Conservation (phyloP, 2,797 vertebrate genomes). For the Amblyraja radiata region DNA sequence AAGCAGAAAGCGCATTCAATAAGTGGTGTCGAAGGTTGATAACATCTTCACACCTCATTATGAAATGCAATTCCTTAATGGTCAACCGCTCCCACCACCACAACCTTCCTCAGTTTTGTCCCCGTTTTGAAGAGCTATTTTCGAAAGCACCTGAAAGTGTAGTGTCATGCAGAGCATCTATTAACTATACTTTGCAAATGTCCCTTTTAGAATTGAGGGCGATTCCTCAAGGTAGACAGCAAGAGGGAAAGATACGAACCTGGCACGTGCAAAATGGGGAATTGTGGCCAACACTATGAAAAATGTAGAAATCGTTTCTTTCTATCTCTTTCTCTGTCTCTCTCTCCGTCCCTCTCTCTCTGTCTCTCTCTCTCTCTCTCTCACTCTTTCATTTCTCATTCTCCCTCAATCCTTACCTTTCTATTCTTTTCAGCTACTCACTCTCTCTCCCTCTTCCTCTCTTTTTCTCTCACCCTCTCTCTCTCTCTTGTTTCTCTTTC, state of each 20-base stretch:
- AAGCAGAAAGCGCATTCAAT: constrained; percentile 47
- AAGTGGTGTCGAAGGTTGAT: constrained; percentile 50
- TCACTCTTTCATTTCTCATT: no score
- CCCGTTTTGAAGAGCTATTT: not conserved
- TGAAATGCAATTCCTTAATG: constrained; percentile 46
- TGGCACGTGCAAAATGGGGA: not conserved
- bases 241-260: not conserved
- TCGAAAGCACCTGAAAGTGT: not conserved
- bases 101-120: not conserved
- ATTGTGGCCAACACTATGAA: not conserved
- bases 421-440: no score
- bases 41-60: constrained; percentile 64
- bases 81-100: not conserved
- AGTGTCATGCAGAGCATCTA: not conserved
- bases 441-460: no score
- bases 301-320: not conserved
- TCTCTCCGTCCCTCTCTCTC: no score
- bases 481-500: no score
- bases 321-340: not conserved
- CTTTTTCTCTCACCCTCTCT: no score
- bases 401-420: no score
- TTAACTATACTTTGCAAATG: not conserved
- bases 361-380: no score
- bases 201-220: not conserved
- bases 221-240: not conserved